Evolutionary conservation across 2,888 invertebrate genomes (phyloP).

Genomic region (Microctonus brassicae): DNA sequence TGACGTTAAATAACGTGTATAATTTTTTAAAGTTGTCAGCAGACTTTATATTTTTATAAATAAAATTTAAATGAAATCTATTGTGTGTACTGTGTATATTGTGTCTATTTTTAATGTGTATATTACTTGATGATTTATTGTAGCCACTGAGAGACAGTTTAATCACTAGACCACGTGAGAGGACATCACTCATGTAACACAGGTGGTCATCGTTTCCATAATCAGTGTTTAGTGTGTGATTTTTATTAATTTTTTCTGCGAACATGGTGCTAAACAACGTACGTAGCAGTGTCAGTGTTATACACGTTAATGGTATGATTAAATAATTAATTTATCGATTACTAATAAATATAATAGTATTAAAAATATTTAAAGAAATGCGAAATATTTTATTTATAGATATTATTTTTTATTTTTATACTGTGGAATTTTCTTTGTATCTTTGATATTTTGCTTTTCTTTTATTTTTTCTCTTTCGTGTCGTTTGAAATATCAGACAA

Average conservation of each 20-base stretch:
- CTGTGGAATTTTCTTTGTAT: background rate
- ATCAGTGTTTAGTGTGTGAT: background rate
- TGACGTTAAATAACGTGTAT: background rate
- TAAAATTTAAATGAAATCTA: no score
- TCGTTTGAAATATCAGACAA: constrained; percentile 33
- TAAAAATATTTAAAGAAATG: background rate
- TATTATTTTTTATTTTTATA: background rate
- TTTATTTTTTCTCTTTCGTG: background rate
- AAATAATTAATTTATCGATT: background rate
- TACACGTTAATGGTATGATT: constrained; percentile 21
- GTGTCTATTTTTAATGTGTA: background rate
- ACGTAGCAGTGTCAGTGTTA: constrained; percentile 19
- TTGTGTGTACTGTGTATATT: no score
- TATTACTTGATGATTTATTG: background rate
- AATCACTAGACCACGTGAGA: background rate
- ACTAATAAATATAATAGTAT: background rate
- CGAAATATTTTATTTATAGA: background rate
- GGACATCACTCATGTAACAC: background rate
- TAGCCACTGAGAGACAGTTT: background rate
- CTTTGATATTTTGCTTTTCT: background rate
- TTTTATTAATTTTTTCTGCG: background rate
- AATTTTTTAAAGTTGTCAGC: no score
- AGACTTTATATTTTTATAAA: no score
- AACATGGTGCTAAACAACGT: constrained; percentile 9
- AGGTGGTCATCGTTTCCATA: background rate